Base-by-base conservation (phyloP, 2,113 vertebrate genomes). In the Pygathrix nemaeus region DNA sequence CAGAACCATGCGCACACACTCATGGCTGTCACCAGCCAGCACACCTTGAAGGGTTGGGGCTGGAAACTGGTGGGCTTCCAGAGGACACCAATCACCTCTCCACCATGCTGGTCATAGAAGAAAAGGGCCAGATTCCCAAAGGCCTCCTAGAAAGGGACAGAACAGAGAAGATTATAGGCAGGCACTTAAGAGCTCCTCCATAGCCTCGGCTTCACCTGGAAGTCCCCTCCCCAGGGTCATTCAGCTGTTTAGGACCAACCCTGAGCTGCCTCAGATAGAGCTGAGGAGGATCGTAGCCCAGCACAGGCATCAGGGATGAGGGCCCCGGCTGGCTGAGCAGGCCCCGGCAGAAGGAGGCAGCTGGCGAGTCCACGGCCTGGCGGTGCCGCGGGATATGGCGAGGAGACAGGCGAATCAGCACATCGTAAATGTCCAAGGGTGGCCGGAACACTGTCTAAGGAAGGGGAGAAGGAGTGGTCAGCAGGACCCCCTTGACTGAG, bases 51-150 rank as follows among this genome's bases (percentile, higher is more conserved):
- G 17, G 99, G 99, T 94, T 98, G 98, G 8, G 99, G 98, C 61
- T 98, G 92, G 96, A 99, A 99, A 94, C 99, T 99, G 25, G 98
- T 98, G 23, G 99, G 99, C 90, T 99, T 99, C 99, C 99, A 99
- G 66, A 99, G 98, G 92, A 99, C 99, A 40, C 99, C 99, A 2
- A 99, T 99, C 96, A 99, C 99, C 30, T 99, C 99, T 61, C 99
- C 99, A 6, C 99, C 99, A 59, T 99, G 99, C 18, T 99, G 99
- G 98, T 99, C 99, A 12, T 99, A 99, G 98, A 99, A 99, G 97
- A 99, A 99, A 83, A 99, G 98, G 0, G 99, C 99, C 2, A 99
- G 97, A 96, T 99, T 99, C 35, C 98, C 98, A 27, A 99, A 99
- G 43, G 99, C 98, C 1, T 99, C 99, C 99, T 99, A 95, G 40